phyloP scores from a whole-genome alignment of 2,888 invertebrate species.

The Dicyrtomina minuta region DNA sequence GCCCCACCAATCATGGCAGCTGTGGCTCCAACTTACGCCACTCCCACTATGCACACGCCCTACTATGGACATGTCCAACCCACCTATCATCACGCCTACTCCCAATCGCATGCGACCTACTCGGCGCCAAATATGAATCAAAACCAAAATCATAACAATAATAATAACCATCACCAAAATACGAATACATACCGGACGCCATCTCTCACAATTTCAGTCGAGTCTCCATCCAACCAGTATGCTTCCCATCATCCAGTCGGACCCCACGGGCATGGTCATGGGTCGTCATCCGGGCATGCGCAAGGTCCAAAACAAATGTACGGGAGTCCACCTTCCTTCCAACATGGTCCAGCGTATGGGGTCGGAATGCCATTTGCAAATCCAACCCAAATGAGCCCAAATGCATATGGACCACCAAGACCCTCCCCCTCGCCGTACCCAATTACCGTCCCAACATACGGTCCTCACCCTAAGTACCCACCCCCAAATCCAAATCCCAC shows the following conservation, averaged over 20 bases:
- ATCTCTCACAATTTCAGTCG: constrained; percentile 15
- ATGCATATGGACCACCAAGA: constrained; percentile 9
- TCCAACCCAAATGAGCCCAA: not conserved
- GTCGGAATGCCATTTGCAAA: not conserved
- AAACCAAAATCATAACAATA: too few species aligned
- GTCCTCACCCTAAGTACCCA: not conserved
- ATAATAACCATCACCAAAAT: too few species aligned
- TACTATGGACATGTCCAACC: not conserved
- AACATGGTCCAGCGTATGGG: not conserved
- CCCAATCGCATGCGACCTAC: not conserved
- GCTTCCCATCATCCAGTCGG: not conserved
- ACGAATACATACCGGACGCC: too few species aligned
- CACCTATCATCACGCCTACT: not conserved
- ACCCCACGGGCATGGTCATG: too few species aligned
- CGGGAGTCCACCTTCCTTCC: not conserved
- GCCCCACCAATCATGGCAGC: too few species aligned
- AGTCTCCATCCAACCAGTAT: constrained; percentile 13
- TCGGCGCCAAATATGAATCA: too few species aligned
- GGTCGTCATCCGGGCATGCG: not conserved
- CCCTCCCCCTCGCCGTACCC: not conserved
- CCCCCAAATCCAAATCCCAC: not conserved
- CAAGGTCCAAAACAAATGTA: not conserved
- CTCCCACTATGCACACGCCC: not conserved
- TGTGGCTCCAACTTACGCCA: not conserved
- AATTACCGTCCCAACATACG: not conserved